Evolutionary conservation across 2,888 invertebrate genomes (phyloP).

Genomic region (Ephialtes manifestator): DNA sequence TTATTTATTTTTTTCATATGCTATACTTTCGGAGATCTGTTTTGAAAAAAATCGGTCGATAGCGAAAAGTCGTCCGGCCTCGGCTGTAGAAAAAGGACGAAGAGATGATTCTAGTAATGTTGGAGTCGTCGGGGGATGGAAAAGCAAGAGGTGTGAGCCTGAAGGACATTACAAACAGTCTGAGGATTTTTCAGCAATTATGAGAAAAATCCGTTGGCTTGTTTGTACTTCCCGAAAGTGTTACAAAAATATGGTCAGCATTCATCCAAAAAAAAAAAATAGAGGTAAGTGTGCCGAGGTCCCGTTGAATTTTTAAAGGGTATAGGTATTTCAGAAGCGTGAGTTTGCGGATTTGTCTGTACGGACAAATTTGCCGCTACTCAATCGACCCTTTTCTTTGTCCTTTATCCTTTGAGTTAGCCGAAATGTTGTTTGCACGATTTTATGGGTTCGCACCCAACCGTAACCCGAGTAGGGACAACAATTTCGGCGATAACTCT

Average conservation of each 20-base stretch:
- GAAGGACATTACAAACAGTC: conserved; percentile 83
- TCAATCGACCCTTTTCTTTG: conserved; percentile 70
- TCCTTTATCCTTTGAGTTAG: conserved; percentile 8
- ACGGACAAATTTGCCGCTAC: conserved; percentile 64
- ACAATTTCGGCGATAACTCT: conserved; percentile 10
- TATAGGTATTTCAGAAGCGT: conserved; percentile 71
- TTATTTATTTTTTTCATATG: background rate
- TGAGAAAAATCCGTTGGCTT: conserved; percentile 75
- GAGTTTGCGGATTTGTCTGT: conserved; percentile 74
- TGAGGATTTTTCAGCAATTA: conserved; percentile 82
- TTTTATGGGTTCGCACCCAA: conserved; percentile 8
- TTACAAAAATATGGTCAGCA: conserved; percentile 73
- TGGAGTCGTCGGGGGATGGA: conserved; percentile 1
- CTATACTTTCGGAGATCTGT: too few species aligned
- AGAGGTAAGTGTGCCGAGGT: background rate
- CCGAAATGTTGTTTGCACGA: conserved; percentile 20
- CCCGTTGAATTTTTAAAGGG: background rate
- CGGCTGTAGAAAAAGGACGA: background rate
- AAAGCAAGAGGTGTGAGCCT: conserved; percentile 71
- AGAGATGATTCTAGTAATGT: background rate
- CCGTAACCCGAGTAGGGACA: background rate
- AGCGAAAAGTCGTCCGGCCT: too few species aligned
- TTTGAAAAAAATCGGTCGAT: too few species aligned
- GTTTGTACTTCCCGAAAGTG: conserved; percentile 78
- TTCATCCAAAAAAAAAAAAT: conserved; percentile 20